A percentile compares a stretch with the other conserved stretches of the same genome.
Evolutionary conservation across 2,113 vertebrate species (phyloP).

Genomic region (Eptesicus fuscus): DNA sequence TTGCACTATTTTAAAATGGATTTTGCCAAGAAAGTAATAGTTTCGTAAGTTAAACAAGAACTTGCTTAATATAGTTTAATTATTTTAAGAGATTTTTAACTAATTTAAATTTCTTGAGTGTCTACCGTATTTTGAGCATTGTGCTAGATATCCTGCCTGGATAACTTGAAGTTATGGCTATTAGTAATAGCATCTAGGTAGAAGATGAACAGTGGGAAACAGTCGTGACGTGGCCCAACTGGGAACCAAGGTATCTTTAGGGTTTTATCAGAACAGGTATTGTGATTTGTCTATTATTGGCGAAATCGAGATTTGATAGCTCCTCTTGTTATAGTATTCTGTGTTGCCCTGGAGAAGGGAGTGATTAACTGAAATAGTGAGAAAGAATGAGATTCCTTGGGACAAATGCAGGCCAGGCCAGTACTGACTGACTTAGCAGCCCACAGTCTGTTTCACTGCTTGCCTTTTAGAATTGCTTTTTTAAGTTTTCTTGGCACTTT

Average conservation of each 20-base stretch:
- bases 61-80: neutral
- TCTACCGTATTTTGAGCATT: neutral
- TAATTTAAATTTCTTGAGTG: neutral
- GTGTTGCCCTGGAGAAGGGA: neutral
- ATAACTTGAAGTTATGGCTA: neutral
- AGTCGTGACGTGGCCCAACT: neutral
- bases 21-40: constrained; percentile 29
- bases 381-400: neutral
- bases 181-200: neutral
- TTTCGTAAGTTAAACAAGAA: neutral
- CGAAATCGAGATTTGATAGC: neutral
- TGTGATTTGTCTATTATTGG: neutral
- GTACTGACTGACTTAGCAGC: neutral
- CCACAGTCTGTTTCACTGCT: neutral
- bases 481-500: constrained; percentile 13
- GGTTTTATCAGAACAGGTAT: neutral
- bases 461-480: neutral
- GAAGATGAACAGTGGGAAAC: neutral
- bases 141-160: neutral
- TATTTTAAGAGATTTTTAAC: neutral
- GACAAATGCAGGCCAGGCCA: neutral
- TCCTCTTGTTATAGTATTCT: neutral
- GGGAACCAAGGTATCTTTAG: neutral
- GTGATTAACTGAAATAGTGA: neutral
- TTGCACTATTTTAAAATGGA: neutral